phyloP scores from a whole-genome alignment of 2,113 vertebrate genomes.

The Podilymbus podiceps region DNA sequence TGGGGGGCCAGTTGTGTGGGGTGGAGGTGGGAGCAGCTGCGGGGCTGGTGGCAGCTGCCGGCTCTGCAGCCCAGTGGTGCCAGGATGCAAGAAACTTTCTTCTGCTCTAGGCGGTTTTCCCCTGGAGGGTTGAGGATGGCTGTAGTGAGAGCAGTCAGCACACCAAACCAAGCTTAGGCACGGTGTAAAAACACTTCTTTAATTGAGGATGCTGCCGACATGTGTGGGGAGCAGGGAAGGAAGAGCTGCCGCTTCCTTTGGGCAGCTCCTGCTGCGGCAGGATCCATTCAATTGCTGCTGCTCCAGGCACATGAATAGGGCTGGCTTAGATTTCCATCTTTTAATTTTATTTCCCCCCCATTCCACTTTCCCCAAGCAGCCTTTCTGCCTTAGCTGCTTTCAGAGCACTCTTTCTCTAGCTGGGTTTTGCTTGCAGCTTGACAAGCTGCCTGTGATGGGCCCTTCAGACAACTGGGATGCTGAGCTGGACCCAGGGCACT shows the following conservation, averaged over 20 bases:
- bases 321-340: background rate
- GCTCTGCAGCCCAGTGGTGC: accelerated
- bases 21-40: background rate
- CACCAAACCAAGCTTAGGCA: accelerated
- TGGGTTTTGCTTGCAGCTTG: background rate
- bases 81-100: background rate
- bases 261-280: background rate
- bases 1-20: background rate
- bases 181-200: background rate
- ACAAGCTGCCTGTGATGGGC: accelerated
- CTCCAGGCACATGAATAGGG: background rate
- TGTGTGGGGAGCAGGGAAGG: background rate
- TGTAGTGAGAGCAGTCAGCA: accelerated
- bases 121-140: background rate
- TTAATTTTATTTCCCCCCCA: background rate
- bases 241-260: background rate
- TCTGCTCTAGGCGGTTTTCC: accelerated
- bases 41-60: background rate
- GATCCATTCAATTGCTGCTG: background rate
- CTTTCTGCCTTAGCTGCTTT: background rate
- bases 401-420: background rate
- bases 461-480: background rate
- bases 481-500: accelerated
- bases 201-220: background rate
- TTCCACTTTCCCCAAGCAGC: background rate